phyloP scores from a whole-genome alignment of 2,888 invertebrate species.

The Megastigmus dorsalis region DNA sequence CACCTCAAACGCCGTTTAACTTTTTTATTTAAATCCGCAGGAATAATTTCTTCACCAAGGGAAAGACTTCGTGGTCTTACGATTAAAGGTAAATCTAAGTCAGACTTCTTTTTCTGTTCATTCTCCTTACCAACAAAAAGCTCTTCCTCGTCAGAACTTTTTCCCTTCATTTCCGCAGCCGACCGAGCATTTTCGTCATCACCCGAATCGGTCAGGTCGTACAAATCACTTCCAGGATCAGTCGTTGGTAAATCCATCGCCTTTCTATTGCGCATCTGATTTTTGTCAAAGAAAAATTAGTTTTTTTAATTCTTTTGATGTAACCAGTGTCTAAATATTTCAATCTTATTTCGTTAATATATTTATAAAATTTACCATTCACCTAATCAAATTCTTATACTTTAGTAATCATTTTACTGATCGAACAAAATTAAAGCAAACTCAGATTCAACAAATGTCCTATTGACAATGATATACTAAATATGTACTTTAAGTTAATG shows the following conservation, averaged over 20 bases:
- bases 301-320: too few species aligned
- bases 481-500: too few species aligned
- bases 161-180: slow-evolving; percentile 35
- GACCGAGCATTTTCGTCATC: slow-evolving; percentile 73
- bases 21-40: slow-evolving; percentile 55
- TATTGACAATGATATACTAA: too few species aligned
- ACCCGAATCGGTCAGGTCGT: slow-evolving; percentile 75
- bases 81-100: slow-evolving; percentile 61
- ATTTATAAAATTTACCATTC: too few species aligned
- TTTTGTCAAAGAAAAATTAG: too few species aligned
- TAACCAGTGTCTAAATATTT: too few species aligned
- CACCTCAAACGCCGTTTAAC: slow-evolving; percentile 59
- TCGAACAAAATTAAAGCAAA: too few species aligned
- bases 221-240: slow-evolving; percentile 81
- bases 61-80: slow-evolving; percentile 66
- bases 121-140: slow-evolving; percentile 38
- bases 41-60: slow-evolving; percentile 61
- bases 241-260: slow-evolving; percentile 78
- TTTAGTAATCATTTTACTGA: too few species aligned
- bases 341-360: too few species aligned
- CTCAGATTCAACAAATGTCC: too few species aligned
- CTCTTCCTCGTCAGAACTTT: slow-evolving; percentile 52
- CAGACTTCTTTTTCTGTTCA: slow-evolving; percentile 34
- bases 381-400: too few species aligned
- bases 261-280: slow-evolving; percentile 66